These are phyloP conservation scores for Eupristina koningsbergeri DNA, from an alignment of 1,140 invertebrate genomes.

Conservation along the genomic window DNA sequence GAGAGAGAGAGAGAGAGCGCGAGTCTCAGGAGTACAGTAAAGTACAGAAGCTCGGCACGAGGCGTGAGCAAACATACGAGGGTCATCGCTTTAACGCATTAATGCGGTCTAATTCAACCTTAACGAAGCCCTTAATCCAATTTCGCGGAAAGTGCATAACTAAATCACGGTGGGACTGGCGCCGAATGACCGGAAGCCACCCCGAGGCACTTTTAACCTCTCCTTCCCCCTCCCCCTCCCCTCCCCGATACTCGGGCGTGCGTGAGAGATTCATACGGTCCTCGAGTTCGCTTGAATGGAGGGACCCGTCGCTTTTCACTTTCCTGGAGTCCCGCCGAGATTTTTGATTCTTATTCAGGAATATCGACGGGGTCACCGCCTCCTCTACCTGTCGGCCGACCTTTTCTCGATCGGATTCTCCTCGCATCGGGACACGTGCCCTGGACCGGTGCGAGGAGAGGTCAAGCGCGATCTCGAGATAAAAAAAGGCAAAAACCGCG, in stretches of 20 bases:
- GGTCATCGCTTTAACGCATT: slow-evolving; percentile 60
- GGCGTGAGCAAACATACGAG: slow-evolving; percentile 17
- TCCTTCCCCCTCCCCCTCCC: slow-evolving; percentile 21
- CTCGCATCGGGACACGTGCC: no score
- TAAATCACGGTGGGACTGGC: slow-evolving; percentile 58
- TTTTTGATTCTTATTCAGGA: no score
- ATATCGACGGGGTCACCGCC: neutral
- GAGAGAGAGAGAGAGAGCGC: neutral
- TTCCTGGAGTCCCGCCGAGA: neutral
- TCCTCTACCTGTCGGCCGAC: slow-evolving; percentile 20
- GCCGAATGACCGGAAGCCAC: slow-evolving; percentile 62
- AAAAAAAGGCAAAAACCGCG: no score
- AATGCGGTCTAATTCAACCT: slow-evolving; percentile 60
- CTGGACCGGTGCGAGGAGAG: no score
- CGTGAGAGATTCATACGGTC: no score
- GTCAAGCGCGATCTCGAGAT: no score
- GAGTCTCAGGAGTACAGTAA: slow-evolving; percentile 18
- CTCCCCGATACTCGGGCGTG: neutral
- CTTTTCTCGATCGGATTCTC: neutral
- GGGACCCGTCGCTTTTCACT: neutral
- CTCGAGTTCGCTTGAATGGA: no score
- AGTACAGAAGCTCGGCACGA: neutral
- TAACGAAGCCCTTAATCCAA: slow-evolving; percentile 69
- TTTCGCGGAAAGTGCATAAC: slow-evolving; percentile 60
- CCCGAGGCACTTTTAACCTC: slow-evolving; percentile 42